phyloP scores from a whole-genome alignment of 2,888 invertebrate genomes.

The Coleophora deauratella region DNA sequence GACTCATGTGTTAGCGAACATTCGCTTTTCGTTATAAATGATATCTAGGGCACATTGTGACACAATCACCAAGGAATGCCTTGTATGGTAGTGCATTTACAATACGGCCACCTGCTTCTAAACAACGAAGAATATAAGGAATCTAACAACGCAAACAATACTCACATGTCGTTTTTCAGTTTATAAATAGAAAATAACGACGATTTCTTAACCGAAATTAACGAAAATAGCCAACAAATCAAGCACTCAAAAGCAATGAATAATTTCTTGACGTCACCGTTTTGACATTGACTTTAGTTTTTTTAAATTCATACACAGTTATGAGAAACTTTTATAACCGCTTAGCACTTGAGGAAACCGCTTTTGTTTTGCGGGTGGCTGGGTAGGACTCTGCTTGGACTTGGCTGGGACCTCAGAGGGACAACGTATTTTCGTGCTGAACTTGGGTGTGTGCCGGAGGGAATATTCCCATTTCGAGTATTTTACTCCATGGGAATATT shows the following conservation, averaged over 20 bases:
- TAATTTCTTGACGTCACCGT: conserved; percentile 12
- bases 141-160: conserved; percentile 4
- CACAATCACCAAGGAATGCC: conserved; percentile 40
- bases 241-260: conserved; percentile 3
- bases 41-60: conserved; percentile 46
- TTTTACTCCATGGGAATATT: no score
- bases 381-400: no score
- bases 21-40: conserved; percentile 21
- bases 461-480: no score
- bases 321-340: no score
- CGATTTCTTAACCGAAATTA: conserved; percentile 16
- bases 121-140: neutral
- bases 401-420: no score
- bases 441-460: no score
- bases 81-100: conserved; percentile 42
- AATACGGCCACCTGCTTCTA: conserved; percentile 31
- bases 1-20: conserved; percentile 41
- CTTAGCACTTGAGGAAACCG: no score
- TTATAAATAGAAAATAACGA: conserved; percentile 16
- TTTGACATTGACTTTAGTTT: no score
- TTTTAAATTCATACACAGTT: no score
- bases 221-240: neutral
- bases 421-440: no score
- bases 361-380: no score
- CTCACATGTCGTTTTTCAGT: conserved; percentile 23